Evolutionary conservation across 2,797 vertebrate genomes (phyloP).

Genomic region (Synaphobranchus kaupii): DNA sequence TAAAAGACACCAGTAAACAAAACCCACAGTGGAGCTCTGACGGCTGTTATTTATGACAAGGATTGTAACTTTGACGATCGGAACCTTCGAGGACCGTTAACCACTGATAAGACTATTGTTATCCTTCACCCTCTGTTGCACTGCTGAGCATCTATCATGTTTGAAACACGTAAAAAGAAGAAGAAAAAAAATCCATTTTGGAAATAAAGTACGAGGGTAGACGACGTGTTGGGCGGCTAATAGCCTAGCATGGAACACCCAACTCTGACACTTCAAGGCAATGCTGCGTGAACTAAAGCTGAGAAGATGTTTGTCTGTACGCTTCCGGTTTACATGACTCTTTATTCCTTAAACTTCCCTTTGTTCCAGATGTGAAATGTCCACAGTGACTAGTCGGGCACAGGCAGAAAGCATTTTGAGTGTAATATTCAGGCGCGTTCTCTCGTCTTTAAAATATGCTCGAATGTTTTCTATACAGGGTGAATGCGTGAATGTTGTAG

Average conservation of each 20-base stretch:
- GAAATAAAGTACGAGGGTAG: constrained; percentile 3
- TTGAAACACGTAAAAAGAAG: neutral
- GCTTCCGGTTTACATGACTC: neutral
- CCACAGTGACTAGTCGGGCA: neutral
- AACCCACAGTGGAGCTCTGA: neutral
- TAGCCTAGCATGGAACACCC: constrained; percentile 58
- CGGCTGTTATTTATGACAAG: neutral
- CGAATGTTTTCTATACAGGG: neutral
- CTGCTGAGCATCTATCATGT: neutral
- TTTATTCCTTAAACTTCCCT: neutral
- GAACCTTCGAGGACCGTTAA: neutral
- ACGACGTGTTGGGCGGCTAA: constrained; percentile 26
- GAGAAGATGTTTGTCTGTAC: neutral
- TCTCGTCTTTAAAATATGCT: neutral
- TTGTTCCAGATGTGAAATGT: neutral
- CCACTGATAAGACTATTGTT: constrained; percentile 13
- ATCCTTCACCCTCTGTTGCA: constrained; percentile 16
- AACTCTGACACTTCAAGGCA: constrained; percentile 45
- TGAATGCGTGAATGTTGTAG: neutral
- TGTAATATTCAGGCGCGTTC: neutral
- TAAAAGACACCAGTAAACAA: neutral
- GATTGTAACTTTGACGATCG: neutral
- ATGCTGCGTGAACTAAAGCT: neutral
- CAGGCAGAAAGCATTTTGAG: neutral
- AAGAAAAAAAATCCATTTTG: neutral